Evolutionary conservation across 2,888 invertebrate genomes (phyloP).

Genomic region (Eristalis intricaria): DNA sequence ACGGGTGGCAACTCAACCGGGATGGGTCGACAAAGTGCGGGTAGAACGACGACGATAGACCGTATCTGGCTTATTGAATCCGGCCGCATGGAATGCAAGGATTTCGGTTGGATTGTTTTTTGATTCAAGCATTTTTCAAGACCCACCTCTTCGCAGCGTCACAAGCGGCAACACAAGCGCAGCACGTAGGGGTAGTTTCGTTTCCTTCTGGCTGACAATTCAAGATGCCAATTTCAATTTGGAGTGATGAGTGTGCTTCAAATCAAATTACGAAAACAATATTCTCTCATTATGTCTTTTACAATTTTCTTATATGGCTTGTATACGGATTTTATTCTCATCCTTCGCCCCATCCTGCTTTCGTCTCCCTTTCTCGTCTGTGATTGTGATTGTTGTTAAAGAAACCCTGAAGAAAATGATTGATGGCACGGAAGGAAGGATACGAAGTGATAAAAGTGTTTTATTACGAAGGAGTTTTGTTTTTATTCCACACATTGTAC

Average conservation of each 20-base stretch:
- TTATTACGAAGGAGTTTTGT: background rate
- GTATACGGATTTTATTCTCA: background rate
- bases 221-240: conserved; percentile 69
- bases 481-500: background rate
- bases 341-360: background rate
- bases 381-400: background rate
- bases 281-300: conserved; percentile 45
- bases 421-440: background rate
- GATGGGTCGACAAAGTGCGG: conserved; percentile 4
- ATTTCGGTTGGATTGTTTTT: conserved; percentile 63
- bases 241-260: conserved; percentile 50
- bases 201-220: conserved; percentile 38
- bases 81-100: conserved; percentile 62
- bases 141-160: background rate
- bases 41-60: background rate
- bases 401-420: background rate
- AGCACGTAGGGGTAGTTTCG: conserved; percentile 51
- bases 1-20: background rate
- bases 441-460: background rate
- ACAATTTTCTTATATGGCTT: background rate
- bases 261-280: conserved; percentile 67
- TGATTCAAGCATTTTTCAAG: conserved; percentile 28
- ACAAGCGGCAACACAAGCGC: background rate
- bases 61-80: conserved; percentile 58
- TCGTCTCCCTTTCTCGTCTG: background rate